These are phyloP conservation scores for Stomorhina lunata DNA, from an alignment of 2,888 invertebrate species.

Conservation along the genomic window DNA sequence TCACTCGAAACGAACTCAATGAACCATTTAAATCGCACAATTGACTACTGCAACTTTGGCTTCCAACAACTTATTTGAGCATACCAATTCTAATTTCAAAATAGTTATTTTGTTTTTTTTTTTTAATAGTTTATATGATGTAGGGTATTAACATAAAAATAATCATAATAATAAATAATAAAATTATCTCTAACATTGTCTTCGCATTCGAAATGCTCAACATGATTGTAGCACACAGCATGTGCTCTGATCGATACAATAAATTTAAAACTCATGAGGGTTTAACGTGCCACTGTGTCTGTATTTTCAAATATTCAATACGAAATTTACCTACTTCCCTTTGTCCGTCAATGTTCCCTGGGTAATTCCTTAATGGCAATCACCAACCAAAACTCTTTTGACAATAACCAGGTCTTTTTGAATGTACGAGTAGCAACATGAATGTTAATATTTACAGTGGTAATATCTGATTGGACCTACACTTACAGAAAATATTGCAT, in stretches of 20 bases:
- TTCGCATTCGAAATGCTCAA: slow-evolving; percentile 42
- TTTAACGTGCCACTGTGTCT: slow-evolving; percentile 61
- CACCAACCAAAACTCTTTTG: slow-evolving; percentile 33
- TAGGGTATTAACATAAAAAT: slow-evolving; percentile 25
- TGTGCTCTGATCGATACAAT: slow-evolving; percentile 59
- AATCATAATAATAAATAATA: slow-evolving; percentile 56
- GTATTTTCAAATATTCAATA: slow-evolving; percentile 11
- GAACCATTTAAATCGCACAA: too few species aligned
- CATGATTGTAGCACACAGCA: slow-evolving; percentile 55
- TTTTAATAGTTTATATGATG: background rate
- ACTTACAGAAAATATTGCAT: slow-evolving; percentile 27
- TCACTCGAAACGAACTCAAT: too few species aligned
- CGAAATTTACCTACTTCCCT: slow-evolving; percentile 31
- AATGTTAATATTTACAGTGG: background rate
- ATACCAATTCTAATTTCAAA: too few species aligned
- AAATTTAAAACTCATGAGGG: slow-evolving; percentile 63
- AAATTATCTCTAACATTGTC: slow-evolving; percentile 59
- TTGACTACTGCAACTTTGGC: too few species aligned
- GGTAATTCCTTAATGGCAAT: slow-evolving; percentile 16
- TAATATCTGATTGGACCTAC: slow-evolving; percentile 29
- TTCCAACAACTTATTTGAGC: too few species aligned
- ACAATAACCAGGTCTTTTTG: slow-evolving; percentile 46
- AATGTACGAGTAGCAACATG: slow-evolving; percentile 4
- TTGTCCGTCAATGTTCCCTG: slow-evolving; percentile 32
- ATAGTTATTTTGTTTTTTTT: background rate